Evolutionary conservation across 1,140 invertebrate genomes (phyloP).

Genomic region (Ips nitidus): DNA sequence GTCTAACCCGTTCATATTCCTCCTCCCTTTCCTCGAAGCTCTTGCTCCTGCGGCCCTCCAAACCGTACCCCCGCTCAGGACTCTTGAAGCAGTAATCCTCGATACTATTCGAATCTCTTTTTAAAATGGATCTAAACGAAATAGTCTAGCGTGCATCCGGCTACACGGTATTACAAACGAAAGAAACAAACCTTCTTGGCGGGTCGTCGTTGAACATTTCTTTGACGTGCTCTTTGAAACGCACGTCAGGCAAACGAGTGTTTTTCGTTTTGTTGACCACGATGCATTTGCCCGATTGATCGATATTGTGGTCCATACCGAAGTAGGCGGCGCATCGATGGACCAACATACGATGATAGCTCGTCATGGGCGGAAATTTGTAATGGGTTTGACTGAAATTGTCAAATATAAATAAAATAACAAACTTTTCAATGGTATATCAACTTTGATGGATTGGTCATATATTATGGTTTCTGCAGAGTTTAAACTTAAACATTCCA

Average conservation of each 20-base stretch:
- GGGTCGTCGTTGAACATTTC: constrained; percentile 67
- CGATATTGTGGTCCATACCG: constrained; percentile 92
- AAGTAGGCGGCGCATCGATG: constrained; percentile 92
- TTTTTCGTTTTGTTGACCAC: constrained; percentile 78
- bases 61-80: constrained; percentile 61
- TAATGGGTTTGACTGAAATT: constrained; percentile 64
- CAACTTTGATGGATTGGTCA: too few relatives aligned
- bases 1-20: constrained; percentile 79
- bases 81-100: constrained; percentile 69
- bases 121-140: constrained; percentile 70
- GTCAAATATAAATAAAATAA: not conserved
- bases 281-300: constrained; percentile 81
- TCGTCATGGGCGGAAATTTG: constrained; percentile 88
- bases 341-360: constrained; percentile 93
- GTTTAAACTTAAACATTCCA: too few relatives aligned
- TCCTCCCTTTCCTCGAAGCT: constrained; percentile 89
- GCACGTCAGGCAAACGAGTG: constrained; percentile 69
- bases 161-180: not conserved
- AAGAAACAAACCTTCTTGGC: constrained; percentile 46
- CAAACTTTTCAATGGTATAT: too few relatives aligned
- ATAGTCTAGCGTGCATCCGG: not conserved
- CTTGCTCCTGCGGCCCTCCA: constrained; percentile 74
- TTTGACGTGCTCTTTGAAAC: constrained; percentile 63
- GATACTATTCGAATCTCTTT: constrained; percentile 76
- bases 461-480: too few relatives aligned